These are phyloP conservation scores for Reticulitermes speratus DNA, from an alignment of 1,140 invertebrate species.

Conservation along the genomic window DNA sequence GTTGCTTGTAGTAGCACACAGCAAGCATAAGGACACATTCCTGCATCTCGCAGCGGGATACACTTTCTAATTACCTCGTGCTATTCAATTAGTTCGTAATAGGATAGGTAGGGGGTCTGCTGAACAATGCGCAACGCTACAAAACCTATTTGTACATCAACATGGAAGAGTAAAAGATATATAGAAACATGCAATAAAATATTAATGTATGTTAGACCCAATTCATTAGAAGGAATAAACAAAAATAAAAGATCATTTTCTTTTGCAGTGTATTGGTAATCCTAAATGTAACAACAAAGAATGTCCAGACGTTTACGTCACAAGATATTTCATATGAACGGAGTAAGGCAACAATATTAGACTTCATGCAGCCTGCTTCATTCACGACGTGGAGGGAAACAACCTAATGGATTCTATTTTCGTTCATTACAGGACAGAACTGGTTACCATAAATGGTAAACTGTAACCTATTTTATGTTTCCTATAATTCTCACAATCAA, in stretches of 20 bases:
- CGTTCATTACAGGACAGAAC: too few species aligned
- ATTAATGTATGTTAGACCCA: slow-evolving; percentile 1
- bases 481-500: too few species aligned
- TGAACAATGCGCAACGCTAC: slow-evolving; percentile 4
- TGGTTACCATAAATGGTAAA: too few species aligned
- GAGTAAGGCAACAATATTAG: neutral
- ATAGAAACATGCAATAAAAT: slow-evolving; percentile 5
- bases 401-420: too few species aligned
- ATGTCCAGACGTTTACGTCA: neutral
- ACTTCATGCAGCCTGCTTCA: too few species aligned
- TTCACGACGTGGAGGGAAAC: too few species aligned
- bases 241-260: neutral
- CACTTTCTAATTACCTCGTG: slow-evolving; percentile 25
- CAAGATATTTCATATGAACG: neutral
- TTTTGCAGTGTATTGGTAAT: neutral
- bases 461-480: too few species aligned
- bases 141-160: neutral
- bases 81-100: slow-evolving; percentile 27
- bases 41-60: slow-evolving; percentile 17
- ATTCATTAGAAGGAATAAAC: neutral
- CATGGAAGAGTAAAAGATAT: neutral
- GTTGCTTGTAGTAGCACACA: neutral
- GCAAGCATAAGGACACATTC: slow-evolving; percentile 10
- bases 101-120: slow-evolving; percentile 3
- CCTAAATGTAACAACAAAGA: neutral